Percentiles rank a stretch among this genome's conserved stretches.
phyloP scores from a whole-genome alignment of 1,140 invertebrate species.

The Chlorops oryzae region DNA sequence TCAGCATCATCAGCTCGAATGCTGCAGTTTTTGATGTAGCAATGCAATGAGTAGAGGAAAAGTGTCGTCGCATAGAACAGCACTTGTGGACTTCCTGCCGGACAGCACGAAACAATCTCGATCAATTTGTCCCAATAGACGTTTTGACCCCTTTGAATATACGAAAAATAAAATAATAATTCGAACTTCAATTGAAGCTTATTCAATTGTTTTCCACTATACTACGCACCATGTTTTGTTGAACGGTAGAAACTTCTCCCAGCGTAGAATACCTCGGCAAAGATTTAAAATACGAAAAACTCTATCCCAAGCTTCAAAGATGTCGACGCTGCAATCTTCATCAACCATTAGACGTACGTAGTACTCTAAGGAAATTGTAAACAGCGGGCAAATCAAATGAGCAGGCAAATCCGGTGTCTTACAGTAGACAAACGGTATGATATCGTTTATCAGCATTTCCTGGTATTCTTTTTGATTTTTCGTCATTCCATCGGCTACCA shows the following conservation, averaged over 20 bases:
- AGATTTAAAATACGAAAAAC: conserved; percentile 69
- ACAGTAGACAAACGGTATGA: conserved; percentile 39
- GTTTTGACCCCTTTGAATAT: conserved; percentile 54
- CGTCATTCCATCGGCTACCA: conserved; percentile 39
- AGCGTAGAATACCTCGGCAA: conserved; percentile 69
- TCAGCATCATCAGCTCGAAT: conserved; percentile 35
- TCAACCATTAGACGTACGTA: conserved; percentile 41
- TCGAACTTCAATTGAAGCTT: conserved; percentile 6
- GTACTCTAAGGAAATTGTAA: conserved; percentile 40
- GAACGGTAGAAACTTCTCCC: conserved; percentile 61
- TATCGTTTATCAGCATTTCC: conserved; percentile 42
- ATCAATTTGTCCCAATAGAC: conserved; percentile 64
- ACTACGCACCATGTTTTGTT: conserved; percentile 41
- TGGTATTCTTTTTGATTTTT: conserved; percentile 35
- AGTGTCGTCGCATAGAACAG: conserved; percentile 62
- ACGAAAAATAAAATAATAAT: background rate
- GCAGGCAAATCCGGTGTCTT: conserved; percentile 38
- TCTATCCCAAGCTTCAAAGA: conserved; percentile 70
- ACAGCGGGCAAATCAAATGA: conserved; percentile 34
- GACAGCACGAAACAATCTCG: conserved; percentile 40
- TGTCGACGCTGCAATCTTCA: conserved; percentile 57
- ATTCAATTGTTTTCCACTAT: conserved; percentile 48
- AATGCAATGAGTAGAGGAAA: conserved; percentile 64
- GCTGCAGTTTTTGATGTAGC: conserved; percentile 52
- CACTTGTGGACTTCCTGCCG: conserved; percentile 55